These are phyloP conservation scores for Malurus splendens DNA, from an alignment of 2,797 vertebrate genomes.

Conservation along the genomic window DNA sequence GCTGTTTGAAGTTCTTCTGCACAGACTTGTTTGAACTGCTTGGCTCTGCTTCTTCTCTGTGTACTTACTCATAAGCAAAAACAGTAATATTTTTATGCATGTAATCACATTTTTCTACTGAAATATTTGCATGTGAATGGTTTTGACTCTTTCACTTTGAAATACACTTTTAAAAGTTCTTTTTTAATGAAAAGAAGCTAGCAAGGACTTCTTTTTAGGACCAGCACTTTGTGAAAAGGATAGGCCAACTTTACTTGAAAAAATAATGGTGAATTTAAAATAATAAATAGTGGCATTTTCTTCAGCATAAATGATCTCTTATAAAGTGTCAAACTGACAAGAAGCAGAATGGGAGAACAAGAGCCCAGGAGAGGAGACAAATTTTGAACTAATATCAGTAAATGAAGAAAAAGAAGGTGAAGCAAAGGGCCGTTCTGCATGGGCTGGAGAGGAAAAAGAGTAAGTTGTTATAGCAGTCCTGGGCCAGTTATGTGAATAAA, in stretches of 20 bases:
- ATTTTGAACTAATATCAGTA: neutral
- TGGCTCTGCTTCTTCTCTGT: neutral
- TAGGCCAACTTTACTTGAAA: neutral
- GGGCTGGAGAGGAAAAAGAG: neutral
- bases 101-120: neutral
- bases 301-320: neutral
- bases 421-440: neutral
- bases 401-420: neutral
- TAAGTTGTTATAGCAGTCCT: neutral
- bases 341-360: neutral
- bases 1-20: slow-evolving; percentile 28
- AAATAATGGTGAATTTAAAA: neutral
- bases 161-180: neutral
- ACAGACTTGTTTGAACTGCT: neutral
- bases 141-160: neutral
- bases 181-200: neutral
- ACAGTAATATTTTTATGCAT: neutral
- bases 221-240: neutral
- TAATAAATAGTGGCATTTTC: neutral
- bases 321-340: neutral
- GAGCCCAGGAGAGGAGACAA: neutral
- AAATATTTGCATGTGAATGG: slow-evolving; percentile 2
- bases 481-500: neutral
- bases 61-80: slow-evolving; percentile 11
- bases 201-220: neutral